A percentile compares a stretch with the other conserved stretches of the same genome.
These are phyloP conservation scores for Mus spicilegus DNA, from an alignment of 2,113 vertebrate genomes.

Conservation along the genomic window DNA sequence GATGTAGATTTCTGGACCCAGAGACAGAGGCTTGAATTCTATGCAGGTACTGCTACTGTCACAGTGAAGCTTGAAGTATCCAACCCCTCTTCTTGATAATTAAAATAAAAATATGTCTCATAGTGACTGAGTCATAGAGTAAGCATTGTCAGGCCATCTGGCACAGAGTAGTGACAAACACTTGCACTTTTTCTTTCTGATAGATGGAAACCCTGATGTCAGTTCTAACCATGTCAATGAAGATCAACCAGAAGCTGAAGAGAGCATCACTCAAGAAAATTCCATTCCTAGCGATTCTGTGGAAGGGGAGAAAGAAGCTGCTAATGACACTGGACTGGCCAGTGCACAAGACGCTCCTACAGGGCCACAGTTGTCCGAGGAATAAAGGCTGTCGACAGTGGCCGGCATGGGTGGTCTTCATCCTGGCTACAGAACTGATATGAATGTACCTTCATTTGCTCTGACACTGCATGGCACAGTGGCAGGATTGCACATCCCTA, in stretches of 20 bases:
- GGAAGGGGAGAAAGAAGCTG: slow-evolving; percentile 56
- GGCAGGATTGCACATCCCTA: neutral
- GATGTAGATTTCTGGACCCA: neutral
- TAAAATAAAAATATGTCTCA: neutral
- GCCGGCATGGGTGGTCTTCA: accelerated
- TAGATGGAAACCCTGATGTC: slow-evolving; percentile 74
- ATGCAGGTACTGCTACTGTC: neutral
- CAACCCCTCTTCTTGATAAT: neutral
- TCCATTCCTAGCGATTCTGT: neutral
- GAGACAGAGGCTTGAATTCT: neutral
- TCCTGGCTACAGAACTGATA: neutral
- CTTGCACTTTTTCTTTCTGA: neutral
- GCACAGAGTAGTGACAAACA: neutral
- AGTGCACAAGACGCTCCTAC: neutral
- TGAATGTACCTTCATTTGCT: neutral
- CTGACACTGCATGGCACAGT: neutral
- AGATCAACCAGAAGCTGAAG: slow-evolving; percentile 67
- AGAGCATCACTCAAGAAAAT: slow-evolving; percentile 63
- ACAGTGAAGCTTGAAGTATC: neutral
- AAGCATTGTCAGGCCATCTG: neutral
- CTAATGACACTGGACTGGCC: neutral
- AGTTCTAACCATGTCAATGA: slow-evolving; percentile 74
- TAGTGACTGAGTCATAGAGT: neutral
- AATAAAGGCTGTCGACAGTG: slow-evolving; percentile 60
- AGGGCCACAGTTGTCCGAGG: slow-evolving; percentile 76